These are phyloP conservation scores for Drosophila takahashii DNA, from an alignment of 1,140 invertebrate genomes.

Conservation along the genomic window DNA sequence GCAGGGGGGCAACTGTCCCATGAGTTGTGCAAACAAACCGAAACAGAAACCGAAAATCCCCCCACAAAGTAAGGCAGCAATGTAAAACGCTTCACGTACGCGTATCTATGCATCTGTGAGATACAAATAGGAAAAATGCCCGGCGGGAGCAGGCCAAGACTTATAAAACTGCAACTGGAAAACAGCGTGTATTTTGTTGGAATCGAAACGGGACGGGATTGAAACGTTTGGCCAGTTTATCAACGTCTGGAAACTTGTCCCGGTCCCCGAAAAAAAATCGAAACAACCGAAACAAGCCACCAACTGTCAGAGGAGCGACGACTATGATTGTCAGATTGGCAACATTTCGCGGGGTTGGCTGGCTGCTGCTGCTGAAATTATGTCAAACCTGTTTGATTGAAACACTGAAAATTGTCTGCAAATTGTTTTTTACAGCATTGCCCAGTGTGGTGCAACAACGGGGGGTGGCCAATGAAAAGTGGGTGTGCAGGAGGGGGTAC, in stretches of 20 bases:
- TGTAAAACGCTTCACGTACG: constrained; percentile 48
- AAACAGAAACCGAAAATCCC: constrained; percentile 28
- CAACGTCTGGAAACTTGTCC: constrained; percentile 31
- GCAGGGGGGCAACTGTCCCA: constrained; percentile 41
- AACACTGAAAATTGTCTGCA: constrained; percentile 50
- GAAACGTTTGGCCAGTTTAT: constrained; percentile 51
- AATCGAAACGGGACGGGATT: constrained; percentile 20
- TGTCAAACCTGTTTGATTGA: constrained; percentile 74
- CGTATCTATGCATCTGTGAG: constrained; percentile 45
- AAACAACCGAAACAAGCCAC: not conserved
- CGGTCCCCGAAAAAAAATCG: not conserved
- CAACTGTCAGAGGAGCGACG: constrained; percentile 8
- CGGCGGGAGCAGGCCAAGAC: constrained; percentile 29
- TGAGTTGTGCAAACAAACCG: constrained; percentile 73
- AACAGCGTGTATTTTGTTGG: not conserved
- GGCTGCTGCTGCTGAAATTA: constrained; percentile 54
- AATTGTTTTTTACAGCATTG: constrained; percentile 55
- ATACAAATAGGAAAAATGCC: constrained; percentile 60
- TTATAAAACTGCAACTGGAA: constrained; percentile 33
- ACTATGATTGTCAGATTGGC: constrained; percentile 36
- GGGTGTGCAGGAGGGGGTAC: not conserved
- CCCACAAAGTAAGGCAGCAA: constrained; percentile 29
- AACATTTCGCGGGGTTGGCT: constrained; percentile 30
- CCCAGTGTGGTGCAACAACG: constrained; percentile 35
- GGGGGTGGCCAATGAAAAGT: constrained; percentile 14